phyloP scores from a whole-genome alignment of 2,797 vertebrate species.

The Pseudomugil tenellus region DNA sequence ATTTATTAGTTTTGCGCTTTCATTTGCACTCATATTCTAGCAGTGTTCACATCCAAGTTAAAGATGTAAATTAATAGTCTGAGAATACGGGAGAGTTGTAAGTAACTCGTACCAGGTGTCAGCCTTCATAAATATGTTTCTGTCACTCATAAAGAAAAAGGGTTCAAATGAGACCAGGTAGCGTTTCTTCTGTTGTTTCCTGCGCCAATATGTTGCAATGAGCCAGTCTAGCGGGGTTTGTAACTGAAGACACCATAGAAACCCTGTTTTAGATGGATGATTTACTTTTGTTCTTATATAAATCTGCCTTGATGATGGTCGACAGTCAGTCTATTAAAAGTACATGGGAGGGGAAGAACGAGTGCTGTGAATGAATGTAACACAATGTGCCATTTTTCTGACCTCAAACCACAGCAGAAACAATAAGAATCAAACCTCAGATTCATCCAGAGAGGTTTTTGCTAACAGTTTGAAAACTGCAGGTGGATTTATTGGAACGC shows the following conservation, averaged over 20 bases:
- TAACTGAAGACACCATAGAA: slow-evolving; percentile 50
- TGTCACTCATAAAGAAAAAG: slow-evolving; percentile 26
- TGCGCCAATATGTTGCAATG: slow-evolving; percentile 36
- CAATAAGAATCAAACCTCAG: slow-evolving; percentile 63
- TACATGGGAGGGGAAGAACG: slow-evolving; percentile 32
- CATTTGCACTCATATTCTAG: slow-evolving; percentile 14
- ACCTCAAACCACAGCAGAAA: slow-evolving; percentile 75
- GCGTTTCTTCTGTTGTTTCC: slow-evolving; percentile 53
- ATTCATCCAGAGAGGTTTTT: slow-evolving; percentile 67
- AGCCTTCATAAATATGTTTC: slow-evolving; percentile 20
- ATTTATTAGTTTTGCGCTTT: slow-evolving; percentile 21
- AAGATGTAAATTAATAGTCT: slow-evolving; percentile 26
- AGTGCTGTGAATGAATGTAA: slow-evolving; percentile 83
- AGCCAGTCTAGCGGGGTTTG: slow-evolving; percentile 34
- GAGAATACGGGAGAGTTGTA: slow-evolving; percentile 18
- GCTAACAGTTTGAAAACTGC: slow-evolving; percentile 60
- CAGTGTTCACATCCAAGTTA: slow-evolving; percentile 3
- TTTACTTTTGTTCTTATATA: slow-evolving; percentile 56
- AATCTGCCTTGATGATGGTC: slow-evolving; percentile 41
- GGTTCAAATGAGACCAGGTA: slow-evolving; percentile 47
- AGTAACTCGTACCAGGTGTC: slow-evolving; percentile 30
- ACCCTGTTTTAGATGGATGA: slow-evolving; percentile 61
- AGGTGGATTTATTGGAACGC: slow-evolving; percentile 71
- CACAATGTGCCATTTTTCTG: slow-evolving; percentile 80
- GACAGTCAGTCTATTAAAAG: slow-evolving; percentile 37